Evolutionary conservation across 2,113 vertebrate genomes (phyloP), one percentile per base, ranked within the genome.

Genomic region (Mormyrus lacerda): DNA sequence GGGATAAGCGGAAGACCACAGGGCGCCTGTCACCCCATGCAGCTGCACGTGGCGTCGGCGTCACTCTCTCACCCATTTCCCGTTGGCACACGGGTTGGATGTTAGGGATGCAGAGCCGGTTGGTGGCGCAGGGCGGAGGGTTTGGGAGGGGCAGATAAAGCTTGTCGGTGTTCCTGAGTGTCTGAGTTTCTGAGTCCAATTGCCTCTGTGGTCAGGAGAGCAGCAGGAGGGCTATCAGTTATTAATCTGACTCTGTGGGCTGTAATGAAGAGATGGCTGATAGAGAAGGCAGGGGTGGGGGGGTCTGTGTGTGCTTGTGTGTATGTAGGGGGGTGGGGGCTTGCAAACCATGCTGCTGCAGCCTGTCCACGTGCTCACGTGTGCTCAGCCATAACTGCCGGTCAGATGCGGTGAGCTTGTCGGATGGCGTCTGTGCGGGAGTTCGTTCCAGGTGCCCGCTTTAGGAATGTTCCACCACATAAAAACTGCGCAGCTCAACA

Each of bases 241-340:
- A 92, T 93, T 94, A 95, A 95, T 95, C 94, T 92, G 93, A 87
- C 89, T 91, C 93, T 85, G 91, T 91, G 92, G 92, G 91, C 89
- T 89, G 82, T 91, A 91, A 93, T 94, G 89, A 94, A 93, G 91
- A 92, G 90, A 93, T 92, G 89, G 90, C 65, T 89, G 91, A 90
- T 88, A 88, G 61, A 92, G 91, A 65, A 90, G 39, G 91, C 88
- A 51, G 89, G 45, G 89, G 39, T 58, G 47, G 53, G 58, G 45
- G 51, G 48, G 87, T 8, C 3, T 50, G 58, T 88, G 89, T 88
- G 50, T 53, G 47, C 47, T 48, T 5, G 21, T 91, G 90, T 89
- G 17, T 6, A 90, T 50, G 48, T 50, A 10, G 2, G 11, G 48
- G 89, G 88, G 13, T n/a, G 87, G 87, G 83, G n/a, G 24, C 24